Conservation (phyloP, 2,888 invertebrate genomes). For the Archips crataeganus region DNA sequence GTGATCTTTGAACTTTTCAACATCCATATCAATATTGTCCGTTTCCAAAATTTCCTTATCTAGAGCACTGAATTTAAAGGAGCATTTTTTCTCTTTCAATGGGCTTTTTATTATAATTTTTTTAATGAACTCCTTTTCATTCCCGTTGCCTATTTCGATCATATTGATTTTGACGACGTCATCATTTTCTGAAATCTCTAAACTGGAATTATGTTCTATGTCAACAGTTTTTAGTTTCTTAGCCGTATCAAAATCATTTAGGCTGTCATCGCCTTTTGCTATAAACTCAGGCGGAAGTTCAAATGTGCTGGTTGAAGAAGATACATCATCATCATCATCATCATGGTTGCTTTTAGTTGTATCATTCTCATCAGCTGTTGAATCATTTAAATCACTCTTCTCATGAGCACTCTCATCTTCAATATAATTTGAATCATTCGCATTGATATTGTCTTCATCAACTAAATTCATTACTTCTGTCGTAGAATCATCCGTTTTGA, state of each 20-base stretch:
- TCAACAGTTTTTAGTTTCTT: constrained; percentile 63
- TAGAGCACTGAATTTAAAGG: constrained; percentile 61
- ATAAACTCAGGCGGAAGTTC: constrained; percentile 55
- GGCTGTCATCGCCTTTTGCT: constrained; percentile 51
- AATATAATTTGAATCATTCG: no score
- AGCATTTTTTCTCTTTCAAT: constrained; percentile 48
- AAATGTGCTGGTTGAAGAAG: constrained; percentile 52
- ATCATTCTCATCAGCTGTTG: constrained; percentile 2
- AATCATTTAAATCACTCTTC: background rate
- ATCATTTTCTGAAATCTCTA: constrained; percentile 69
- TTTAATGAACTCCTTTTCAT: constrained; percentile 38
- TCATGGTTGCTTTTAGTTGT: constrained; percentile 43
- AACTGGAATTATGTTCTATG: constrained; percentile 60
- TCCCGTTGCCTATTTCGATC: constrained; percentile 50
- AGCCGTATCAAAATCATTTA: constrained; percentile 53
- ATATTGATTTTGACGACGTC: constrained; percentile 63
- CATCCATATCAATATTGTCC: constrained; percentile 59
- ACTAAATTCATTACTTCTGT: background rate
- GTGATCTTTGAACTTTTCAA: constrained; percentile 70
- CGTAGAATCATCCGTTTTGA: background rate
- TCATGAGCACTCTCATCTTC: background rate
- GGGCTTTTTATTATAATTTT: constrained; percentile 48
- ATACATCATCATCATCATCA: constrained; percentile 41
- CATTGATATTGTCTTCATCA: background rate
- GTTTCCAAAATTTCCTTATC: constrained; percentile 56